These are phyloP conservation scores for Pogonomyrmex barbatus DNA, from an alignment of 1,140 invertebrate species.

Conservation along the genomic window DNA sequence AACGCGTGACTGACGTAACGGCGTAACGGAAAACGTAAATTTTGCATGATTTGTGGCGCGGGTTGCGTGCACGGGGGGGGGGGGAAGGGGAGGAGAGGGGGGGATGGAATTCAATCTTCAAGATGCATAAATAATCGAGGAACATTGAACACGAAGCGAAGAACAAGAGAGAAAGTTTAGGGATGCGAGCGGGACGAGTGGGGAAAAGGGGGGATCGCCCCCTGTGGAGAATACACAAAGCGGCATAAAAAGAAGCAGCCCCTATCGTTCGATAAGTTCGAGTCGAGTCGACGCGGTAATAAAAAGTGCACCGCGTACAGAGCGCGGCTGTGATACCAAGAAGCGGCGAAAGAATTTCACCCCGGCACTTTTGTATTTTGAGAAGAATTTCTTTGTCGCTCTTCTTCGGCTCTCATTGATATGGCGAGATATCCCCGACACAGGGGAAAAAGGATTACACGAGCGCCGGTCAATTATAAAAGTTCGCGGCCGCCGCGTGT, in stretches of 20 bases:
- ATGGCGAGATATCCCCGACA: background rate
- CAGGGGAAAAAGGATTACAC: background rate
- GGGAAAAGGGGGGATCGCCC: background rate
- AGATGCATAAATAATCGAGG: slow-evolving; percentile 23
- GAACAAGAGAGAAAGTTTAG: background rate
- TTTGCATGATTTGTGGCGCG: background rate
- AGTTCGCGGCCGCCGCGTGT: background rate
- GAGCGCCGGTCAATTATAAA: slow-evolving; percentile 5
- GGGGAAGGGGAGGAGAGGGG: too few species aligned
- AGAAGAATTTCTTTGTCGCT: slow-evolving; percentile 50
- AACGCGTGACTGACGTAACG: background rate
- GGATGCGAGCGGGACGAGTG: background rate
- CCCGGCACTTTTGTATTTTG: background rate
- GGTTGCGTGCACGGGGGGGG: background rate
- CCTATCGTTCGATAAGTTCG: slow-evolving; percentile 23
- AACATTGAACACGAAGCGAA: background rate
- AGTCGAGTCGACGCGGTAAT: slow-evolving; percentile 29
- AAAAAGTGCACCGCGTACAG: slow-evolving; percentile 40
- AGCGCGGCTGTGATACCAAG: background rate
- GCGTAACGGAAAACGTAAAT: slow-evolving; percentile 21
- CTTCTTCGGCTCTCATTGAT: slow-evolving; percentile 1
- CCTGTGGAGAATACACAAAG: background rate
- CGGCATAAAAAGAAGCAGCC: slow-evolving; percentile 9
- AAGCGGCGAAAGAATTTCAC: background rate
- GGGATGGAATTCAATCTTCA: background rate